Evolutionary conservation across 2,797 vertebrate species (phyloP).

Genomic region (Muraenolepis orangiensis): DNA sequence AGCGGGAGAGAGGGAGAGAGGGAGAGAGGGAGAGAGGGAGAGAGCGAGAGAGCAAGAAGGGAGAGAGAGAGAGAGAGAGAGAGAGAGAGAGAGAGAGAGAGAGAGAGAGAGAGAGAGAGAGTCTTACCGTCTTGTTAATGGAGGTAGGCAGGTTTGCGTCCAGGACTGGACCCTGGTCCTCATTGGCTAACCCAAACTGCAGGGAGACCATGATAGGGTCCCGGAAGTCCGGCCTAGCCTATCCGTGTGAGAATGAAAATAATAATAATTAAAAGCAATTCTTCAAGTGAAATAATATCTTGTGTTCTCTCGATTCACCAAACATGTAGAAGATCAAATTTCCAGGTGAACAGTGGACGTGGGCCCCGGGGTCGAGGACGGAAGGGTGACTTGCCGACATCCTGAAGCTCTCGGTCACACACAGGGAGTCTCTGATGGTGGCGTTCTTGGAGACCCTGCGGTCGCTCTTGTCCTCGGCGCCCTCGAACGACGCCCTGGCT

Average conservation of each 20-base stretch:
- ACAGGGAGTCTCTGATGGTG: conserved; percentile 64
- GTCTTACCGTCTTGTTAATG: conserved; percentile 85
- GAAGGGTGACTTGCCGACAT: conserved; percentile 95
- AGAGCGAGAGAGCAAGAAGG: too few species aligned
- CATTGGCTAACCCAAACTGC: conserved; percentile 82
- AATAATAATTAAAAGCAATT: not conserved
- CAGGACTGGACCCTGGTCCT: conserved; percentile 86
- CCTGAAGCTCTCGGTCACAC: conserved; percentile 80
- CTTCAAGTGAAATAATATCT: not conserved
- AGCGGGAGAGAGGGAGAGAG: too few species aligned
- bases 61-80: not conserved
- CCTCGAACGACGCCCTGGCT: conserved; percentile 81
- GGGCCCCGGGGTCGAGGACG: conserved; percentile 43
- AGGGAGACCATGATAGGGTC: conserved; percentile 87
- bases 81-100: not conserved
- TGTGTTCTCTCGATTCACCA: not conserved
- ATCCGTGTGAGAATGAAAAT: conserved; percentile 22
- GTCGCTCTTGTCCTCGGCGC: conserved; percentile 66
- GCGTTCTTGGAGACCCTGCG: conserved; percentile 74
- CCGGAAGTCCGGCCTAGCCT: conserved; percentile 89
- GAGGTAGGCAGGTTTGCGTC: conserved; percentile 81
- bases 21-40: too few species aligned
- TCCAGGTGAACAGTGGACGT: not conserved
- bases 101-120: not conserved
- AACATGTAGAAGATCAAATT: not conserved